phyloP scores from a whole-genome alignment of 2,113 vertebrate genomes.

The Pithys albifrons region DNA sequence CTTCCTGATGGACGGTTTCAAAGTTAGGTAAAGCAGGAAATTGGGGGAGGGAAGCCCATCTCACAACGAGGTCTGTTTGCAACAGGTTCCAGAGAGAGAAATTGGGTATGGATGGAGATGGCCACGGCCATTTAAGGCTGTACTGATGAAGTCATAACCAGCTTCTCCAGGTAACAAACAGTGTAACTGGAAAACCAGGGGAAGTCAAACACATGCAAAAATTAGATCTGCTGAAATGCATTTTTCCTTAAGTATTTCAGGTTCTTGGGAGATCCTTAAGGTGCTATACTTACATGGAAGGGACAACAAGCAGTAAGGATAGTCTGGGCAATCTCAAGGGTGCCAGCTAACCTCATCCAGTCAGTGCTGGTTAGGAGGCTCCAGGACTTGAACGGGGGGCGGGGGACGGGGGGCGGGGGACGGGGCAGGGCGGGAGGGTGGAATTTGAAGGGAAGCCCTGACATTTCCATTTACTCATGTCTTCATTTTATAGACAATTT shows the following conservation, averaged over 20 bases:
- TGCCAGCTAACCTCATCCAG: neutral
- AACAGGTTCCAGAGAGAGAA: neutral
- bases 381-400: neutral
- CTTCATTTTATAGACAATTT: no score
- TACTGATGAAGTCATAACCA: neutral
- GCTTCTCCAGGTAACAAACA: neutral
- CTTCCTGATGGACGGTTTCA: conserved; percentile 58
- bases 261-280: neutral
- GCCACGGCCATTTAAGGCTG: neutral
- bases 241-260: neutral
- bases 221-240: neutral
- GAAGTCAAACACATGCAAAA: neutral
- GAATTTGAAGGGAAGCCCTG: neutral
- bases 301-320: neutral
- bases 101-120: neutral
- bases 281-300: neutral
- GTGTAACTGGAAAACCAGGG: neutral
- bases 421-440: no score
- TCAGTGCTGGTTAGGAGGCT: neutral
- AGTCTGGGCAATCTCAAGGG: neutral
- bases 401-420: no score
- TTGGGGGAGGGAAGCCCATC: neutral
- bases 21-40: conserved; percentile 46
- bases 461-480: neutral
- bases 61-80: neutral